These are phyloP conservation scores for Mactra quadrangularis DNA, from an alignment of 1,140 invertebrate genomes.

Conservation along the genomic window DNA sequence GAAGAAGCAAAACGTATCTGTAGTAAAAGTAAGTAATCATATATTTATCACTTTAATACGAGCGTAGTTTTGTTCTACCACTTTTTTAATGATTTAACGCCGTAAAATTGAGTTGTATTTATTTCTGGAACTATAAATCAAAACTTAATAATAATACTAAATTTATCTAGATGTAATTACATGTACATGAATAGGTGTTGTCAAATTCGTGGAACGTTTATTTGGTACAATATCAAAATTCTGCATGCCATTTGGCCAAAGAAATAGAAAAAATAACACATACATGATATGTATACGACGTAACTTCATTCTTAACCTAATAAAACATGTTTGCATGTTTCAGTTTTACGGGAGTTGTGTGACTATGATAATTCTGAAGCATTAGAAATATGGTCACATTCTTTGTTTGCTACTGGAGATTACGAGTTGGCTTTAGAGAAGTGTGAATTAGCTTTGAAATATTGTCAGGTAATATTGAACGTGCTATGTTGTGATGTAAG, in stretches of 20 bases:
- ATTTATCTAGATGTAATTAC: background rate
- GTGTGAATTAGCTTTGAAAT: slow-evolving; percentile 25
- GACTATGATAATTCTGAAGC: too few relatives aligned
- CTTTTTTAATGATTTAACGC: background rate
- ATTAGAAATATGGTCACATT: too few relatives aligned
- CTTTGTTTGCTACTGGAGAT: too few relatives aligned
- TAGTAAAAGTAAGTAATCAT: slow-evolving; percentile 40
- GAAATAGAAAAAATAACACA: background rate
- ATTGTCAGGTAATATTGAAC: slow-evolving; percentile 38
- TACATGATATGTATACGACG: background rate
- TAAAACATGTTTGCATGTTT: slow-evolving; percentile 2
- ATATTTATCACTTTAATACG: background rate
- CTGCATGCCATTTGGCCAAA: background rate
- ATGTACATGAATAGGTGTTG: background rate
- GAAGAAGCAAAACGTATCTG: slow-evolving; percentile 20
- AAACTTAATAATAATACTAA: background rate
- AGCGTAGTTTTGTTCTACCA: background rate
- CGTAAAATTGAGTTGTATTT: background rate
- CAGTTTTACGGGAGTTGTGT: slow-evolving; percentile 37
- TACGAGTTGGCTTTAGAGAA: too few relatives aligned
- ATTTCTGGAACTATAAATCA: background rate
- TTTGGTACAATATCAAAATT: background rate
- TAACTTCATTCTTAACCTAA: background rate
- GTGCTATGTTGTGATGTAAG: too few relatives aligned
- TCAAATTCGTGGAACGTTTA: background rate